Percentiles rank a stretch among this genome's conserved stretches.
Conservation (phyloP, 1,140 invertebrate genomes). For the Drosophila tsacasi region DNA sequence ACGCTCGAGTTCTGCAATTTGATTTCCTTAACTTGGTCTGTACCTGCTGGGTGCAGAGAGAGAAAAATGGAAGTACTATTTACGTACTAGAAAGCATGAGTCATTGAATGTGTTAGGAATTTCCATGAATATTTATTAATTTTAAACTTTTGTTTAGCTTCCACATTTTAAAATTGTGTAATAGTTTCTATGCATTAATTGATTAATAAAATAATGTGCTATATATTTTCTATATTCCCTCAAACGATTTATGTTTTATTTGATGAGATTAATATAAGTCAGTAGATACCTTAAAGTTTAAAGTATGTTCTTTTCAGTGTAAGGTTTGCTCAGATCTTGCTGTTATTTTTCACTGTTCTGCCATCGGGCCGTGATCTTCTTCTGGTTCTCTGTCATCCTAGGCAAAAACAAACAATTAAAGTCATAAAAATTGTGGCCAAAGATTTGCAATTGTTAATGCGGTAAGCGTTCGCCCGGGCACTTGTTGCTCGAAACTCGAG, state of each 20-base stretch:
- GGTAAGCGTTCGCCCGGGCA: constrained; percentile 45
- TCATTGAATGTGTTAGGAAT: neutral
- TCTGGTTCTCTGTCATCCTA: constrained; percentile 30
- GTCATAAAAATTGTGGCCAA: constrained; percentile 69
- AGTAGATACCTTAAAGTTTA: neutral
- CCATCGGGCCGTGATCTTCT: constrained; percentile 25
- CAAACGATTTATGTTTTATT: too few species aligned
- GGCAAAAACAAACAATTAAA: constrained; percentile 74
- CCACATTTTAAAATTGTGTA: too few species aligned
- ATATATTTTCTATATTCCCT: too few species aligned
- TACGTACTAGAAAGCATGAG: neutral
- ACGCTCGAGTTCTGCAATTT: constrained; percentile 79
- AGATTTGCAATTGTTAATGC: constrained; percentile 60
- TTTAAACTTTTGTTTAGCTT: too few species aligned
- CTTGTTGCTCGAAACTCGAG: constrained; percentile 43
- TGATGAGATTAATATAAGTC: too few species aligned
- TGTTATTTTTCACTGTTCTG: constrained; percentile 12
- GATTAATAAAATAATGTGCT: too few species aligned
- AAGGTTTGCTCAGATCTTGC: constrained; percentile 1
- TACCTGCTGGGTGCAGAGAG: constrained; percentile 16
- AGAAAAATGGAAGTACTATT: neutral
- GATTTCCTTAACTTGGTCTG: constrained; percentile 61
- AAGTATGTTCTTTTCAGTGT: neutral
- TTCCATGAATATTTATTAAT: neutral
- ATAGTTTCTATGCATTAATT: too few species aligned